These are phyloP conservation scores for Drosophila multiciliata DNA, from an alignment of 2,888 invertebrate genomes.

Conservation along the genomic window DNA sequence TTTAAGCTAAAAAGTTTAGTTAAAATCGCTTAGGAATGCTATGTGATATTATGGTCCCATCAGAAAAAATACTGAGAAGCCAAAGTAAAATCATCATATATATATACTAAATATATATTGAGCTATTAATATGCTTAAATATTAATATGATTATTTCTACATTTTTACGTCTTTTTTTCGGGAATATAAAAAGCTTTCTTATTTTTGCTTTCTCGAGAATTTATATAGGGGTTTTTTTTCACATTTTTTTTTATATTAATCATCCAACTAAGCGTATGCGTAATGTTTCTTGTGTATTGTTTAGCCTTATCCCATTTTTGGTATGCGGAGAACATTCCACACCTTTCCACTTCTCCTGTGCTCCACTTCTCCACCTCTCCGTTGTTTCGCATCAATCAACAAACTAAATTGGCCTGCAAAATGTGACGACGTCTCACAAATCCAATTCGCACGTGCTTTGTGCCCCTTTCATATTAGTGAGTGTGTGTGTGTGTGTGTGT, in stretches of 20 bases:
- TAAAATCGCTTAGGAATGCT: neutral
- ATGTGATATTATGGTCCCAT: too few relatives aligned
- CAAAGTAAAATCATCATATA: neutral
- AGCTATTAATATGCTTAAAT: neutral
- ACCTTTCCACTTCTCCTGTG: neutral
- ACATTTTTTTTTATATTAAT: constrained; percentile 14
- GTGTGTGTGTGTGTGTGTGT: neutral
- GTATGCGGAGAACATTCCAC: constrained; percentile 27
- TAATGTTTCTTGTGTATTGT: constrained; percentile 20
- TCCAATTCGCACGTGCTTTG: constrained; percentile 67
- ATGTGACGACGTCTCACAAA: constrained; percentile 61
- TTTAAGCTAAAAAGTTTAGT: neutral
- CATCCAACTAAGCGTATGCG: constrained; percentile 39
- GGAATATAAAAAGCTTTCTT: neutral
- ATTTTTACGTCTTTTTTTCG: neutral
- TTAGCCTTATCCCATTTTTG: constrained; percentile 10
- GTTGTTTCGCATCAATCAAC: constrained; percentile 60
- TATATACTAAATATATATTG: neutral
- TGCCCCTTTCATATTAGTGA: constrained; percentile 28
- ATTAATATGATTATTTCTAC: neutral
- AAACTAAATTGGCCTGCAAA: constrained; percentile 58
- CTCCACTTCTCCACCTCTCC: neutral
- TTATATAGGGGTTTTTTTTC: neutral
- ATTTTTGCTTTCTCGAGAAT: neutral
- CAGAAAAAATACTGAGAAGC: neutral